Percentiles rank a stretch among this genome's conserved stretches.
phyloP scores from a whole-genome alignment of 2,797 vertebrate species.

The Lycodopsis pacificus region DNA sequence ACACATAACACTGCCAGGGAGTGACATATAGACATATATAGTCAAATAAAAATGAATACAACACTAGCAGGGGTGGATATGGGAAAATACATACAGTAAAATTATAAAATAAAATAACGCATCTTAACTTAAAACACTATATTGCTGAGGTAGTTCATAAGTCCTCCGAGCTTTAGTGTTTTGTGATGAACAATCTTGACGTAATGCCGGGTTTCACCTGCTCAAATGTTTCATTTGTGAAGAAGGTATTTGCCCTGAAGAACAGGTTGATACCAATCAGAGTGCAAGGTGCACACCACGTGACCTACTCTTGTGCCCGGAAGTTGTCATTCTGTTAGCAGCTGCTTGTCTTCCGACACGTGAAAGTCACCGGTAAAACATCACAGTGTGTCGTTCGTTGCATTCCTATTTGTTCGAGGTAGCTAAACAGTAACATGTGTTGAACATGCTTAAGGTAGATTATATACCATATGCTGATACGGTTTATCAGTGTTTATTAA shows the following conservation, averaged over 20 bases:
- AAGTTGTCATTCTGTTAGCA: constrained; percentile 19
- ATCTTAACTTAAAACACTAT: neutral
- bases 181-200: neutral
- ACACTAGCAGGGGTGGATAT: neutral
- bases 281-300: constrained; percentile 7
- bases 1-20: neutral
- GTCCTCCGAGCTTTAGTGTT: neutral
- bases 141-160: neutral
- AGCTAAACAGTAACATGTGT: neutral
- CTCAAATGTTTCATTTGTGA: no score
- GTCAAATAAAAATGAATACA: neutral
- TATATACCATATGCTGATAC: neutral
- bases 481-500: neutral
- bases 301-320: constrained; percentile 37
- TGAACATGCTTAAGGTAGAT: neutral
- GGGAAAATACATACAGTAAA: neutral
- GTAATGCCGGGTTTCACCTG: neutral
- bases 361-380: constrained; percentile 56
- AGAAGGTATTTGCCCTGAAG: neutral
- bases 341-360: constrained; percentile 1
- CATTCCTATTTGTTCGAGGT: neutral
- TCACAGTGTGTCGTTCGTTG: neutral
- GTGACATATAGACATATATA: neutral
- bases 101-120: neutral
- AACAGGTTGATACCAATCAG: constrained; percentile 34